phyloP scores from a whole-genome alignment of 2,113 vertebrate genomes.

The Platysternon megacephalum region DNA sequence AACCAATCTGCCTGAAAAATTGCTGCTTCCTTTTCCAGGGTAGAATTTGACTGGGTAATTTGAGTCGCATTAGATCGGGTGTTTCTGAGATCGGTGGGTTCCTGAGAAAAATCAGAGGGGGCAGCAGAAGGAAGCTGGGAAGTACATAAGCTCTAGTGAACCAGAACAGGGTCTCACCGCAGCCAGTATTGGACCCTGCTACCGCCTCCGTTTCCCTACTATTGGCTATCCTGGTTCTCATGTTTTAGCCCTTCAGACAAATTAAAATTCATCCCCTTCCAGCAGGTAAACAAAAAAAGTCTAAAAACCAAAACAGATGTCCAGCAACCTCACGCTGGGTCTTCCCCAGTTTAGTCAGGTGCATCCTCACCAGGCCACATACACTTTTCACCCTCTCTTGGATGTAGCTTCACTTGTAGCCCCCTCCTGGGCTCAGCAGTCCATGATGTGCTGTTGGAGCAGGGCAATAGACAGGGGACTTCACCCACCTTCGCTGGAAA shows the following conservation, averaged over 20 bases:
- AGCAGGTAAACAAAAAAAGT: background rate
- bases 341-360: background rate
- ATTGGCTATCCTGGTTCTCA: background rate
- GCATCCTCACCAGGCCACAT: background rate
- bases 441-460: background rate
- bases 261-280: background rate
- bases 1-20: background rate
- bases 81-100: background rate
- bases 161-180: background rate
- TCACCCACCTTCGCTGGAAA: background rate
- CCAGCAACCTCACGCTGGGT: background rate
- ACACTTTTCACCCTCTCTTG: background rate
- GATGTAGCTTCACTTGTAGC: background rate
- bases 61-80: background rate
- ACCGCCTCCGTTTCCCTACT: background rate
- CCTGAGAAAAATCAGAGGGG: background rate
- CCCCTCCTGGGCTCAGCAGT: background rate
- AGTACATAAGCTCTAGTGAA: background rate
- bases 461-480: background rate
- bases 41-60: background rate
- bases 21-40: background rate
- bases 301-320: background rate
- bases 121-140: background rate
- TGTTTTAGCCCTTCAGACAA: background rate
- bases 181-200: background rate